Evolutionary conservation across 2,888 invertebrate genomes (phyloP).

Genomic region (Acleris literana): DNA sequence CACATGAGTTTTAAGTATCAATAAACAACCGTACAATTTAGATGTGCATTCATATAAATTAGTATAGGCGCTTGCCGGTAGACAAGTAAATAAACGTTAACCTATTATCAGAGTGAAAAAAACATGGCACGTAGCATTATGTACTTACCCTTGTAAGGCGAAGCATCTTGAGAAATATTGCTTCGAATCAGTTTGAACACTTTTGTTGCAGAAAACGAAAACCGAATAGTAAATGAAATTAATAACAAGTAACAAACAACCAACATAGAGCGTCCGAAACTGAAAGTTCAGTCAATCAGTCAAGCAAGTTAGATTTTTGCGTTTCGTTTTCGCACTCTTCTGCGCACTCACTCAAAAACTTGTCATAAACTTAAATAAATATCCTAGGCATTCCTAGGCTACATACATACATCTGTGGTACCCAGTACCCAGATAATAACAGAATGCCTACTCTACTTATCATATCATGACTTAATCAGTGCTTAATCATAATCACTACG

Average conservation of each 20-base stretch:
- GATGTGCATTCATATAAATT: neutral
- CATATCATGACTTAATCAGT: too few species aligned
- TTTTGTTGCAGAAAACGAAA: neutral
- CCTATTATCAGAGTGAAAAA: neutral
- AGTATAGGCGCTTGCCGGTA: conserved; percentile 11
- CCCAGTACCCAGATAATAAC: too few species aligned
- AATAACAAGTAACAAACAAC: neutral
- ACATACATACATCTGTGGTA: too few species aligned
- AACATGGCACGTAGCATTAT: neutral
- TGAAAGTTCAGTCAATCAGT: too few species aligned
- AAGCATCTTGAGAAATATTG: conserved; percentile 30
- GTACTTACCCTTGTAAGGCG: conserved; percentile 37
- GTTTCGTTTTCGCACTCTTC: too few species aligned
- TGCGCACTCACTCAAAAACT: too few species aligned
- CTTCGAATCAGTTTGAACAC: neutral
- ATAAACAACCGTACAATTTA: neutral
- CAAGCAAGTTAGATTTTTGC: too few species aligned
- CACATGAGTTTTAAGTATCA: neutral
- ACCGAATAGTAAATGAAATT: neutral
- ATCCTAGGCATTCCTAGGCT: too few species aligned
- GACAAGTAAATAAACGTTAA: neutral
- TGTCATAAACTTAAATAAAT: too few species aligned
- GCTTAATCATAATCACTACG: too few species aligned
- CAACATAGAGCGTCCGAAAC: too few species aligned
- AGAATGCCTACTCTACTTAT: too few species aligned